Conservation (phyloP, 2,888 invertebrate genomes). For the Luperina nickerlii region DNA sequence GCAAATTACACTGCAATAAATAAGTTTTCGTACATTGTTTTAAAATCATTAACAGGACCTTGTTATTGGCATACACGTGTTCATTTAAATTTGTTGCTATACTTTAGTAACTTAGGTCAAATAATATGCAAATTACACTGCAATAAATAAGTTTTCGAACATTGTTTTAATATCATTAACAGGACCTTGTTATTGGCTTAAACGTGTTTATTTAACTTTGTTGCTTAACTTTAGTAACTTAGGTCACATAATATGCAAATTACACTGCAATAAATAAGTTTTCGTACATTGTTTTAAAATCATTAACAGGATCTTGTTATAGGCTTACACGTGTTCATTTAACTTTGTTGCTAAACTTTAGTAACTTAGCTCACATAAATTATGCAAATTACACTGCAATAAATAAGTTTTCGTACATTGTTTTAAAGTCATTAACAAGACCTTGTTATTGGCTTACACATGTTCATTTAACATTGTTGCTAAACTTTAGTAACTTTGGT, state of each 20-base stretch:
- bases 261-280: too few relatives aligned
- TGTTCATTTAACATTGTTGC: conserved; percentile 30
- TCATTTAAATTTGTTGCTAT: conserved; percentile 25
- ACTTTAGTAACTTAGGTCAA: not conserved
- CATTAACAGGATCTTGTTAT: too few relatives aligned
- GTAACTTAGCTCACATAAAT: too few relatives aligned
- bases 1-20: conserved; percentile 6
- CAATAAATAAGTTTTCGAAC: too few relatives aligned
- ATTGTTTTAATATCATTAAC: too few relatives aligned
- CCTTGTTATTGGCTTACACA: conserved; percentile 15
- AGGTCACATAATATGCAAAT: too few relatives aligned
- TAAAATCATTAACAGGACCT: not conserved
- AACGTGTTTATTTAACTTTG: too few relatives aligned
- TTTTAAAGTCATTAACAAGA: conserved; percentile 3
- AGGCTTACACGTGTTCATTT: too few relatives aligned
- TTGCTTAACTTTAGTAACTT: too few relatives aligned
- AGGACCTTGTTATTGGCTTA: too few relatives aligned
- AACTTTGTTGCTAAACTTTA: too few relatives aligned
- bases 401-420: conserved; percentile 6
- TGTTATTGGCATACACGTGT: conserved; percentile 24
- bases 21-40: conserved; percentile 8
- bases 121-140: not conserved
- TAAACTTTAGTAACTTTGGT: not conserved
- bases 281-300: too few relatives aligned
- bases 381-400: not conserved